Evolutionary conservation across 2,113 vertebrate species (phyloP).

Genomic region (Amphiprion ocellaris): DNA sequence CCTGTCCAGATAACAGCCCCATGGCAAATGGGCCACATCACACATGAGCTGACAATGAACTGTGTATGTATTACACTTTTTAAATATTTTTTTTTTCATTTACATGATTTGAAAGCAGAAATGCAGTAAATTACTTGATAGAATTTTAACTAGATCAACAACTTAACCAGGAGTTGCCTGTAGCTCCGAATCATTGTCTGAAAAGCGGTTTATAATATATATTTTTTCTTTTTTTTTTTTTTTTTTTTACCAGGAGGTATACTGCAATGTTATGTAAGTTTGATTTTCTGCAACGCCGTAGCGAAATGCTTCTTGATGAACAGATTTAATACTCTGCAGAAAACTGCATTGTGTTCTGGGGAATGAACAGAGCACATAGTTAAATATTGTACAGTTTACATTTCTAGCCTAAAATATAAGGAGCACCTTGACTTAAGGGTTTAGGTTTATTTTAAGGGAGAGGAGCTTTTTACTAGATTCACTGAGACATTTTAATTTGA

Average conservation of each 20-base stretch:
- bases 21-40: neutral
- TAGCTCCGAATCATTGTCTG: neutral
- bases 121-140: neutral
- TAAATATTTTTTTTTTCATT: too few relatives aligned
- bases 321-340: conserved; percentile 12
- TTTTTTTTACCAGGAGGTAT: neutral
- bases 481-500: conserved; percentile 10
- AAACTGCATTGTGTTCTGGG: neutral
- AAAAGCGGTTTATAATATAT: neutral
- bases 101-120: neutral
- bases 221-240: neutral
- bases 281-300: neutral
- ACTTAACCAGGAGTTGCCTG: neutral
- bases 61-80: too few relatives aligned
- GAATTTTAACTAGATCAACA: neutral
- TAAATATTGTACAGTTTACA: neutral
- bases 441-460: neutral
- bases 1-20: too few relatives aligned
- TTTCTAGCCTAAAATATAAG: neutral
- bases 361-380: neutral
- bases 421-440: neutral
- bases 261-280: conserved; percentile 9
- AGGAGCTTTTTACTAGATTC: conserved; percentile 30
- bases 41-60: too few relatives aligned
- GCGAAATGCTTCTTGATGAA: conserved; percentile 10